Conservation (phyloP, 92 coral and sea anemone species). For the Anthopleura xanthogrammica region DNA sequence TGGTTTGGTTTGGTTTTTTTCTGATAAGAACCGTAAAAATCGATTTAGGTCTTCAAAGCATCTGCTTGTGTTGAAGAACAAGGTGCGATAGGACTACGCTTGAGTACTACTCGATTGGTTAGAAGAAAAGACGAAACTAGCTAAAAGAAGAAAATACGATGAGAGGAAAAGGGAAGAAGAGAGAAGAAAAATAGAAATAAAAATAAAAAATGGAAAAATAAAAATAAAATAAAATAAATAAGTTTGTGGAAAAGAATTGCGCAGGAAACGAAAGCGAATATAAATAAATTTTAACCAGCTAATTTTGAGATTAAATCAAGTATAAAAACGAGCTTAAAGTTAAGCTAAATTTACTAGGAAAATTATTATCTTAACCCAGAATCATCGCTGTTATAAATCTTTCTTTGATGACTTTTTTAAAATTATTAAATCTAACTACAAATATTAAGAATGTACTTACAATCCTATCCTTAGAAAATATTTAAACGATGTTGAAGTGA, state of each 20-base stretch:
- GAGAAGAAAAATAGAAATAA: too few species aligned
- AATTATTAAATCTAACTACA: neutral
- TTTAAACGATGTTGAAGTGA: neutral
- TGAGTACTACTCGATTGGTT: neutral
- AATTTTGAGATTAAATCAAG: neutral
- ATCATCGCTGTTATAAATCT: too few species aligned
- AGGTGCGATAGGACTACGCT: too few species aligned
- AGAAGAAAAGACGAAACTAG: neutral
- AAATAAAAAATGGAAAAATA: neutral
- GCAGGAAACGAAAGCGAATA: too few species aligned
- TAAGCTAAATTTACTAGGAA: too few species aligned
- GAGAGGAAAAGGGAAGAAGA: neutral
- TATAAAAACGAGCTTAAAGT: neutral
- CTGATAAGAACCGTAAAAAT: too few species aligned
- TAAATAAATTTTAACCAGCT: too few species aligned
- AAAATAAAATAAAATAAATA: neutral
- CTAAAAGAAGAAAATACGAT: neutral
- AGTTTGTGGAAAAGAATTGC: too few species aligned
- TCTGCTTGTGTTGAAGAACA: too few species aligned
- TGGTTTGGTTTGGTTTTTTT: too few species aligned
- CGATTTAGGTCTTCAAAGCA: too few species aligned
- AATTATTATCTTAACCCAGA: too few species aligned
- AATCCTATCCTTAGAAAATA: neutral
- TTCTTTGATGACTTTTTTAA: neutral
- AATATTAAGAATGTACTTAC: neutral